Evolutionary conservation across 2,888 invertebrate genomes (phyloP), one percentile per base, ranked within the genome.

Genomic region (Netelia fuscicornis): DNA sequence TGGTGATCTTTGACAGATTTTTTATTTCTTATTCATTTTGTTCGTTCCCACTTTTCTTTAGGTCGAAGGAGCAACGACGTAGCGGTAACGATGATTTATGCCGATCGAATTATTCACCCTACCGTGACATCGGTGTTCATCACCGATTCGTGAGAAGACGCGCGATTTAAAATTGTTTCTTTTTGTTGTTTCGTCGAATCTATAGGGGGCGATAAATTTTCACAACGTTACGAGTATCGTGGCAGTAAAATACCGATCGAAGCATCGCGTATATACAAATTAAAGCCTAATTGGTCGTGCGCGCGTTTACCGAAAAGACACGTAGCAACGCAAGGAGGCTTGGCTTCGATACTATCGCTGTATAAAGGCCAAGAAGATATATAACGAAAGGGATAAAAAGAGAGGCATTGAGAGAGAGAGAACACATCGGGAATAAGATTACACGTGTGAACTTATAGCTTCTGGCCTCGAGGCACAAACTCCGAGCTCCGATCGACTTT

Each of bases 381-480:
- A 37, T 37, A 20, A 62, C 25, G 62, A 62, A 13, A 62, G 62
- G 13, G 62, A 23, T 30, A 20, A 25, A 13, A 72, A n/a, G 60
- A 11, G 42, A 25, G 30, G n/a, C n/a, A n/a, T n/a, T n/a, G n/a
- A n/a, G 42, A 72, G 70, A 42, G 83, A 25, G 74, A 64, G 64
- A 2, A 44, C 60, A 72, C 60, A 85, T 85, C 78, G 76, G 79
- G 74, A 67, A 76, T 67, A 71, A 71, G 76, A 79, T 76, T 82
- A 62, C 82, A 82, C 79, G 85, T 85, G 85, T 85, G 85, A 85
- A 85, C 85, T 72, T 85, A 85, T 85, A 71, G 85, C 85, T 82
- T 62, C 11, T 25, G 67, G 67, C 85, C 82, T 80, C 62, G 62
- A 62, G 78, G 82, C 79, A 56, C 37, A 30, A 72, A 67, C 71